Conservation (phyloP, 2,113 vertebrate species). For the Struthidea cinerea region DNA sequence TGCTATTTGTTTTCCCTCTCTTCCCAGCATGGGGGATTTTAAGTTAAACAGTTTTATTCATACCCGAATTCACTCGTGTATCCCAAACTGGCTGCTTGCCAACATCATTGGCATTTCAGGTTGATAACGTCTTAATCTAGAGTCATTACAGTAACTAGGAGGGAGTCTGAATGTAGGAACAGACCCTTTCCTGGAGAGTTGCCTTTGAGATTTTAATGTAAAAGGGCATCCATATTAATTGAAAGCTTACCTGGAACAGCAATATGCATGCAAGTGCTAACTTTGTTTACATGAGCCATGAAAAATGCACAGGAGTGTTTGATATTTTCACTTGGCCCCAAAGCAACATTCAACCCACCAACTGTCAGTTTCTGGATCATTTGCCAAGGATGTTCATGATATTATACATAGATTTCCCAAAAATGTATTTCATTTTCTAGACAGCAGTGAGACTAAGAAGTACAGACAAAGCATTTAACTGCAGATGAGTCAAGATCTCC, state of each 20-base stretch:
- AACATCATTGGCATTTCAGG: slow-evolving; percentile 33
- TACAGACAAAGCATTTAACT: neutral
- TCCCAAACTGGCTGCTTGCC: slow-evolving; percentile 49
- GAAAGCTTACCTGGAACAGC: neutral
- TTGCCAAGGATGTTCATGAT: neutral
- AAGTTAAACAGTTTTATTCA: slow-evolving; percentile 44
- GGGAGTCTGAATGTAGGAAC: neutral
- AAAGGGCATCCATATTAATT: neutral
- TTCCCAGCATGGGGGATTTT: slow-evolving; percentile 22
- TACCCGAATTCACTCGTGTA: neutral
- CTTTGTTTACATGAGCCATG: neutral
- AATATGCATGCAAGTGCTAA: neutral
- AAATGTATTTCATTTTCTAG: neutral
- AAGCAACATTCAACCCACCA: neutral
- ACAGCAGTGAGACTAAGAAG: neutral
- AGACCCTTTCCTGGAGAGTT: neutral
- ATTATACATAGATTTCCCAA: neutral
- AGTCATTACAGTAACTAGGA: slow-evolving; percentile 22
- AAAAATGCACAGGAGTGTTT: neutral
- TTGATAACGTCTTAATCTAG: slow-evolving; percentile 51
- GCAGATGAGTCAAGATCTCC: neutral
- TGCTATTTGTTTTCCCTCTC: slow-evolving; percentile 25
- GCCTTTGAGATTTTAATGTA: neutral
- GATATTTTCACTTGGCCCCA: neutral
- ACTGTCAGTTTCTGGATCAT: neutral